phyloP scores from a whole-genome alignment of 92 coral and sea anemone genomes.

The Porites cylindrica region DNA sequence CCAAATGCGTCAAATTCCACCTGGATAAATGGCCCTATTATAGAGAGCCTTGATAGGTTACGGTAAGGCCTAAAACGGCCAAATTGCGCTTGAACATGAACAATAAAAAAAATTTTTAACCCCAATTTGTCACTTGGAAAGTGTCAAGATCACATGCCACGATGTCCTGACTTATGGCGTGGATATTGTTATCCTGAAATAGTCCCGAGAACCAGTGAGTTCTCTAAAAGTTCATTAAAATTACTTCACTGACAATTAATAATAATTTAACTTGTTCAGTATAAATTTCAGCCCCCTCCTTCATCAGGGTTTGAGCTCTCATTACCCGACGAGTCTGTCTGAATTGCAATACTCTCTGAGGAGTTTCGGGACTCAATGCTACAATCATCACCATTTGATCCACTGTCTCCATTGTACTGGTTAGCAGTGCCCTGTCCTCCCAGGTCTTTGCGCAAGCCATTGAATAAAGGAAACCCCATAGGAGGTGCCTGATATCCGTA shows the following conservation, averaged over 20 bases:
- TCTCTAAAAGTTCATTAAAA: neutral
- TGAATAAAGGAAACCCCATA: conserved; percentile 36
- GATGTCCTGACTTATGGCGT: too few relatives aligned
- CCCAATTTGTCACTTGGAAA: too few relatives aligned
- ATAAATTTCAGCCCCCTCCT: conserved; percentile 25
- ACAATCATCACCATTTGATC: conserved; percentile 60
- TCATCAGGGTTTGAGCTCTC: conserved; percentile 50
- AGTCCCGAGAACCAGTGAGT: too few relatives aligned
- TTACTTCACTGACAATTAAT: neutral
- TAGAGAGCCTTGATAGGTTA: too few relatives aligned
- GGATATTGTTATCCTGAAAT: too few relatives aligned
- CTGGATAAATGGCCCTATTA: too few relatives aligned
- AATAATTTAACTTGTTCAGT: neutral
- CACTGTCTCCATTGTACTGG: conserved; percentile 40
- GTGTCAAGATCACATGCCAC: too few relatives aligned
- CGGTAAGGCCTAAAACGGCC: too few relatives aligned
- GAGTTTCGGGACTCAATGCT: conserved; percentile 52
- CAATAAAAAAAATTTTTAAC: too few relatives aligned
- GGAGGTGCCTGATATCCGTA: conserved; percentile 34
- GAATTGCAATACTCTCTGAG: conserved; percentile 58
- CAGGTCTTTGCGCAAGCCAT: conserved; percentile 37
- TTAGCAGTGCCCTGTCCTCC: conserved; percentile 31
- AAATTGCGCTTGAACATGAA: too few relatives aligned
- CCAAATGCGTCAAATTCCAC: too few relatives aligned
- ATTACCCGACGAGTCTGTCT: conserved; percentile 47